phyloP scores from a whole-genome alignment of 2,113 vertebrate species.

The Caracal caracal region DNA sequence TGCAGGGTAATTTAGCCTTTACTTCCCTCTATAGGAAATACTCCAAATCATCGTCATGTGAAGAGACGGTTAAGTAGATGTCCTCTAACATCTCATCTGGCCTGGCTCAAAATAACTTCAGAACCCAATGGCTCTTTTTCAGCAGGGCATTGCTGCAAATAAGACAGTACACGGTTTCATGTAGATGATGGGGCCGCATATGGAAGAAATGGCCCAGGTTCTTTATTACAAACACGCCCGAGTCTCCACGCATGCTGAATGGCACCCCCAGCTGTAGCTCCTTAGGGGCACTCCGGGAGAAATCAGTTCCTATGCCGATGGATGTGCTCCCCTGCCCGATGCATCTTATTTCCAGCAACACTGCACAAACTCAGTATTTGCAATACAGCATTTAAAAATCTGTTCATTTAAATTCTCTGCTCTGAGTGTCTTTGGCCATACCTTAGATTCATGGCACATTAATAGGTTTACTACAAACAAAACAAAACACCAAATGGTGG shows the following conservation, averaged over 20 bases:
- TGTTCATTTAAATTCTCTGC: not conserved
- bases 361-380: not conserved
- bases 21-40: not conserved
- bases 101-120: not conserved
- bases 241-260: accelerated
- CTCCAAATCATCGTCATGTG: not conserved
- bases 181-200: not conserved
- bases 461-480: not conserved
- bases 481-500: not conserved
- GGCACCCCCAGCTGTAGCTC: not conserved
- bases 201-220: not conserved
- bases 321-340: not conserved
- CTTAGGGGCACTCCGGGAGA: not conserved
- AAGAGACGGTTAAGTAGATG: not conserved
- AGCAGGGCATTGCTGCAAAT: not conserved
- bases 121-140: not conserved
- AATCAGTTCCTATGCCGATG: not conserved
- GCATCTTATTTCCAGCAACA: not conserved
- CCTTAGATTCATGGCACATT: not conserved
- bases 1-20: not conserved
- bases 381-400: not conserved
- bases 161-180: not conserved
- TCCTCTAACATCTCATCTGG: not conserved
- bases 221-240: not conserved
- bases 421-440: not conserved